Conservation (phyloP, 2,888 invertebrate genomes). For the Drosophila quinaria region DNA sequence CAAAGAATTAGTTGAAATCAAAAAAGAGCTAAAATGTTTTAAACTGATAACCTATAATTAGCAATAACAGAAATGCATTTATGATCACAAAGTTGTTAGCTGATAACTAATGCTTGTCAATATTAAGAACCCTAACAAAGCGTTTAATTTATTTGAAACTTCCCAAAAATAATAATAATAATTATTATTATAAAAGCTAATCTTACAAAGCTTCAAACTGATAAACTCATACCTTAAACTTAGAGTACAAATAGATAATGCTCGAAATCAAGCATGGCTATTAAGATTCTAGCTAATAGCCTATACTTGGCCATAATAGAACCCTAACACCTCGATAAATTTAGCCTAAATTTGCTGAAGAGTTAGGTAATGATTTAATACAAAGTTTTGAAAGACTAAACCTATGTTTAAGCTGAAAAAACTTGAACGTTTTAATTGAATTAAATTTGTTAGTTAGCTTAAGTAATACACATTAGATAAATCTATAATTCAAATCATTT, state of each 20-base stretch:
- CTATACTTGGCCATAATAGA: background rate
- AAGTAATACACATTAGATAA: slow-evolving; percentile 18
- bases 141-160: background rate
- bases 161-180: no score
- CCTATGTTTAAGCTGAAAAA: background rate
- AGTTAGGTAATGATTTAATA: background rate
- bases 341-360: background rate
- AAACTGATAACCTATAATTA: background rate
- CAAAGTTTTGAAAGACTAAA: background rate
- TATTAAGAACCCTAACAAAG: background rate
- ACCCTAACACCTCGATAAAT: slow-evolving; percentile 1
- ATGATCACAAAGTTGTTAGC: background rate
- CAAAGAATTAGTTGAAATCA: no score
- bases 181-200: background rate
- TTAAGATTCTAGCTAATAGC: background rate
- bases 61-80: no score
- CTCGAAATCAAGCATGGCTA: background rate
- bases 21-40: background rate
- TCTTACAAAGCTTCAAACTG: no score
- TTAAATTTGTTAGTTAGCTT: background rate
- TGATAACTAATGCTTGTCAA: background rate
- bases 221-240: background rate
- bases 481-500: slow-evolving; percentile 24
- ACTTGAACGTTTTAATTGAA: background rate
- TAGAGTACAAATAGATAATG: background rate